phyloP scores from a whole-genome alignment of 37 sponge, comb jelly and placozoan species.

The Tethya wilhelma region DNA sequence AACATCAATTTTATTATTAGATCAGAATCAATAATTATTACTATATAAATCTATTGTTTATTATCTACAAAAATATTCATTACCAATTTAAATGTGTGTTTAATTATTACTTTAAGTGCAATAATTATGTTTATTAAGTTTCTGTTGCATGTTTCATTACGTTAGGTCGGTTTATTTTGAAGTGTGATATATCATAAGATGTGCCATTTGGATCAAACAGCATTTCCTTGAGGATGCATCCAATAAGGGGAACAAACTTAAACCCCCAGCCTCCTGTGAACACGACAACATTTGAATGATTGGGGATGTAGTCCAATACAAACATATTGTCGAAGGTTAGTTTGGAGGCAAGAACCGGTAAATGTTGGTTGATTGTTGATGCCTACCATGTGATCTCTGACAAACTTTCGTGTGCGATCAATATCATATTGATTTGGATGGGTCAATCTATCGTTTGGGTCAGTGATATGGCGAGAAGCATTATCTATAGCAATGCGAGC shows the following conservation, averaged over 20 bases:
- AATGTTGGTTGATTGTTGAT: constrained; percentile 22
- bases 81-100: too few species aligned
- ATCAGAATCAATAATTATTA: too few species aligned
- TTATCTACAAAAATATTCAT: too few species aligned
- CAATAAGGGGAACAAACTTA: constrained; percentile 20
- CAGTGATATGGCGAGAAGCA: constrained; percentile 13
- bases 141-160: too few species aligned
- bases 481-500: constrained; percentile 28
- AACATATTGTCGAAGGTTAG: constrained; percentile 42
- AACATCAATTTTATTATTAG: too few species aligned
- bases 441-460: constrained; percentile 10
- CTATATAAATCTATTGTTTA: too few species aligned
- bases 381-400: constrained; percentile 14
- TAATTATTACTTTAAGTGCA: too few species aligned
- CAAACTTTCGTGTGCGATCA: constrained; percentile 24
- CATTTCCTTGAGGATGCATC: constrained; percentile 23
- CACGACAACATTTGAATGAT: constrained; percentile 7
- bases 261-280: constrained; percentile 35
- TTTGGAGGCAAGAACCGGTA: constrained; percentile 28
- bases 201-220: constrained; percentile 20
- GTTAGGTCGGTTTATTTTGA: constrained; percentile 32
- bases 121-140: too few species aligned
- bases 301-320: constrained; percentile 19
- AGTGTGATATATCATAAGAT: constrained; percentile 22
- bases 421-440: constrained; percentile 5